Conservation (phyloP, 1,140 invertebrate species). For the Neodiprion lecontei region DNA sequence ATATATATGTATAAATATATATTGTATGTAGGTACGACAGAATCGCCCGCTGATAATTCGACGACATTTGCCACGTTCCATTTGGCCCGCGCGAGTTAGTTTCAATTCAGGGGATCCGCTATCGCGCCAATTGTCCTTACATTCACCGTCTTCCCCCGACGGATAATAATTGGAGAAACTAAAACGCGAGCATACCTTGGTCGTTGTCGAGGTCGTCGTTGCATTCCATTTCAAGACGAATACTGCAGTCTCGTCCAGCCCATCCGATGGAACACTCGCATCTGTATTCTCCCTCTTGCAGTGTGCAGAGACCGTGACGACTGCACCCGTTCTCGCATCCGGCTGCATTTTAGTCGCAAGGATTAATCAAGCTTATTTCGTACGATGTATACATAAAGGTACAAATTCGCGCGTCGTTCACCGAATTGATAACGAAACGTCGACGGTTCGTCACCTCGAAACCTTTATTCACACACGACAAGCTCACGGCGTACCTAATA, state of each 20-base stretch:
- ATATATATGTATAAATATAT: conserved; percentile 21
- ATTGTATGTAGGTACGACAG: neutral
- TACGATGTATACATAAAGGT: neutral
- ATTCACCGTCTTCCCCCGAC: too few relatives aligned
- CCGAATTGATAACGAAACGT: neutral
- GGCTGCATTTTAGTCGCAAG: conserved; percentile 67
- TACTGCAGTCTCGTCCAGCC: conserved; percentile 91
- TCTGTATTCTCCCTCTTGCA: conserved; percentile 85
- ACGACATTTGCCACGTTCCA: neutral
- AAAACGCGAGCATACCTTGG: conserved; percentile 71
- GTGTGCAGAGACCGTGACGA: conserved; percentile 86
- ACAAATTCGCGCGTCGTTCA: neutral
- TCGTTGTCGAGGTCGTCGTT: conserved; percentile 96
- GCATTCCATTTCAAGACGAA: conserved; percentile 90
- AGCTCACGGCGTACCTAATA: too few relatives aligned
- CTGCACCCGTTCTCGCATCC: conserved; percentile 94
- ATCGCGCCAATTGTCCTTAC: too few relatives aligned
- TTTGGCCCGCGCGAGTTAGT: too few relatives aligned
- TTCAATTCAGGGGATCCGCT: too few relatives aligned
- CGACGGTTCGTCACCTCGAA: neutral
- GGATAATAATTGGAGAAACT: too few relatives aligned
- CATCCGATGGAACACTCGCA: conserved; percentile 91
- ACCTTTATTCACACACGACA: too few relatives aligned
- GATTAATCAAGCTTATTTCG: neutral
- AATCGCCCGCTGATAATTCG: neutral